Conservation (phyloP, 2,797 vertebrate species). For the Botia almorhae region DNA sequence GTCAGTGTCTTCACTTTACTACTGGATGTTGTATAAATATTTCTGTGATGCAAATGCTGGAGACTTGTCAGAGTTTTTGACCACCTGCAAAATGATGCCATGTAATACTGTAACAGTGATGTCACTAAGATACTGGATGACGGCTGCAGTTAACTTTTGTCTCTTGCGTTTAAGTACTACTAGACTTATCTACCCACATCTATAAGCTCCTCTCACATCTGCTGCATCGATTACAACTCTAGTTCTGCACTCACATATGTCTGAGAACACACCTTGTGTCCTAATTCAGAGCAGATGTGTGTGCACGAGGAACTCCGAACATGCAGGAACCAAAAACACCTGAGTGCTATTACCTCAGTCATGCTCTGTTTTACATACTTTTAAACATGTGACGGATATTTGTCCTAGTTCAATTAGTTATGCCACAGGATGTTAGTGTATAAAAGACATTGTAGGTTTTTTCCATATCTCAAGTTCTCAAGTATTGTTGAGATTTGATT, state of each 20-base stretch:
- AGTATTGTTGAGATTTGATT: background rate
- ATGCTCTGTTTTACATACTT: slow-evolving; percentile 44
- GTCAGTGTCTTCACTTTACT: background rate
- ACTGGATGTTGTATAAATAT: slow-evolving; percentile 5
- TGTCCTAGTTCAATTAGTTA: slow-evolving; percentile 26
- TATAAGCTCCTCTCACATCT: slow-evolving; percentile 63
- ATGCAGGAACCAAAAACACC: slow-evolving; percentile 71
- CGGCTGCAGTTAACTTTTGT: slow-evolving; percentile 34
- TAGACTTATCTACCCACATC: slow-evolving; percentile 60
- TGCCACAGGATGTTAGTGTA: slow-evolving; percentile 24
- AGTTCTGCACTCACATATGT: slow-evolving; percentile 51
- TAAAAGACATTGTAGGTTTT: background rate
- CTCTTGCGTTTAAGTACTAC: slow-evolving; percentile 48
- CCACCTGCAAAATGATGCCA: slow-evolving; percentile 1
- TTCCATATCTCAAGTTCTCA: background rate
- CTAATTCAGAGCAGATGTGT: slow-evolving; percentile 76
- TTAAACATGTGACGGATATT: slow-evolving; percentile 46
- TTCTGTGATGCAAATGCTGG: background rate
- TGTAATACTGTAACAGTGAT: slow-evolving; percentile 67
- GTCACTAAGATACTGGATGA: slow-evolving; percentile 65
- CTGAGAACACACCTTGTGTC: slow-evolving; percentile 65
- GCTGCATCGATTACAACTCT: slow-evolving; percentile 65
- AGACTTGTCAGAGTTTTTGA: background rate
- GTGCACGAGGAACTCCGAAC: slow-evolving; percentile 46
- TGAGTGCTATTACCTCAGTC: slow-evolving; percentile 71